A percentile compares a stretch with the other conserved stretches of the same genome.
Evolutionary conservation across 1,140 invertebrate species (phyloP).

Genomic region (Lepidostoma basale): DNA sequence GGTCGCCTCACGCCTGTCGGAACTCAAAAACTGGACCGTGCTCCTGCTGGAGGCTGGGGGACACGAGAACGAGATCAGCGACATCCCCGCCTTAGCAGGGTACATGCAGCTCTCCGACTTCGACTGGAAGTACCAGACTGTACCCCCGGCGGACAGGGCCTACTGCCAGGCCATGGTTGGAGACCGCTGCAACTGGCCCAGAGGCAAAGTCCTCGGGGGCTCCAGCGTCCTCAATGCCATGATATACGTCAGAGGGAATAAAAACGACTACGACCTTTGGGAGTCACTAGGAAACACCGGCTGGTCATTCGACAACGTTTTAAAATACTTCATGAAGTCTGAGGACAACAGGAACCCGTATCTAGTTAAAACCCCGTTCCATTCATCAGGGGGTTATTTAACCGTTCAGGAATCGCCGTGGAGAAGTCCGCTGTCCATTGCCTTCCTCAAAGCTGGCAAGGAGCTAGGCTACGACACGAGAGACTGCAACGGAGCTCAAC

Average conservation of each 20-base stretch:
- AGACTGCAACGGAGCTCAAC: constrained; percentile 82
- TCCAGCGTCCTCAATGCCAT: constrained; percentile 94
- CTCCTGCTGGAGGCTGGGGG: constrained; percentile 83
- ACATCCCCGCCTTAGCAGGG: constrained; percentile 76
- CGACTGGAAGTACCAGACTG: constrained; percentile 93
- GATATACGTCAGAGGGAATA: constrained; percentile 93
- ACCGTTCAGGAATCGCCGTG: constrained; percentile 85
- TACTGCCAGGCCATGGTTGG: constrained; percentile 85
- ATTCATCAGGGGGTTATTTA: constrained; percentile 77
- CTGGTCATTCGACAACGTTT: constrained; percentile 87
- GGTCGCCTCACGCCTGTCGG: constrained; percentile 86
- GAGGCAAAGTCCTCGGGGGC: constrained; percentile 90
- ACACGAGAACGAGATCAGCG: constrained; percentile 81
- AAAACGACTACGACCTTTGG: constrained; percentile 92
- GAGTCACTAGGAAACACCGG: constrained; percentile 82
- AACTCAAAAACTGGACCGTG: constrained; percentile 78
- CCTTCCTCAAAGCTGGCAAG: constrained; percentile 80
- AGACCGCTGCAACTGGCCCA: constrained; percentile 85
- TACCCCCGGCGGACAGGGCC: constrained; percentile 73
- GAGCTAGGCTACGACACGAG: constrained; percentile 81
- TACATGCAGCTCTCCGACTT: constrained; percentile 79
- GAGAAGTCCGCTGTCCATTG: constrained; percentile 77
- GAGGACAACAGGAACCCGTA: constrained; percentile 88
- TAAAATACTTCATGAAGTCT: constrained; percentile 88
- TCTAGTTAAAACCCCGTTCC: constrained; percentile 73